Evolutionary conservation across 2,797 vertebrate genomes (phyloP).

Genomic region (Pseudochirops cupreus): DNA sequence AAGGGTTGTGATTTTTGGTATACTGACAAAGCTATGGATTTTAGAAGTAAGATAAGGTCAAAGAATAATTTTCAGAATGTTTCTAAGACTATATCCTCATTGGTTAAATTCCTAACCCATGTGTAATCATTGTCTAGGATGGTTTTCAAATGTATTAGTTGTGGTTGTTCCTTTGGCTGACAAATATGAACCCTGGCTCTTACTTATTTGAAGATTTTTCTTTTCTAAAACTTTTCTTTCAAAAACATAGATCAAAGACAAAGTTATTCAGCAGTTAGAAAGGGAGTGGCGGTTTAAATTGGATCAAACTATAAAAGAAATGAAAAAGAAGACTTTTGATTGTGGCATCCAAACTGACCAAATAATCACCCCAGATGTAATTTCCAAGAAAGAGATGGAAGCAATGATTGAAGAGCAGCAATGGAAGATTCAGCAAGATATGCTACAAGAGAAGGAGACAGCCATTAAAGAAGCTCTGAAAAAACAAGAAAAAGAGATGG

Average conservation of each 20-base stretch:
- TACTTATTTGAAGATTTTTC: conserved; percentile 61
- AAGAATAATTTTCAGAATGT: conserved; percentile 44
- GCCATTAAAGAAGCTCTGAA: conserved; percentile 86
- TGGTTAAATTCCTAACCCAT: conserved; percentile 38
- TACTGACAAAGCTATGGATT: background rate
- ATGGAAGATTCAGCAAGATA: conserved; percentile 79
- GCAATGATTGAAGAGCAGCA: conserved; percentile 84
- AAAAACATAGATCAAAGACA: conserved; percentile 82
- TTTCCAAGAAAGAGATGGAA: conserved; percentile 83
- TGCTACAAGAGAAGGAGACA: conserved; percentile 83
- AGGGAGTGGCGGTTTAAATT: conserved; percentile 88
- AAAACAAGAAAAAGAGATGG: conserved; percentile 85
- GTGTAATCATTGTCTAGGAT: conserved; percentile 39
- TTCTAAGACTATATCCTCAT: conserved; percentile 54
- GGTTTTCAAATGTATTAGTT: conserved; percentile 50
- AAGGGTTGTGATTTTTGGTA: background rate
- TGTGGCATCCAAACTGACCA: conserved; percentile 87
- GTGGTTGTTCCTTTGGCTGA: conserved; percentile 58
- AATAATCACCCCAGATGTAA: conserved; percentile 60
- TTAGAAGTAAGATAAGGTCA: conserved; percentile 36
- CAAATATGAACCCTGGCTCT: conserved; percentile 40
- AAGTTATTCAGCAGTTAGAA: conserved; percentile 86
- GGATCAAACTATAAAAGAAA: conserved; percentile 82
- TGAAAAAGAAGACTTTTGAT: conserved; percentile 79
- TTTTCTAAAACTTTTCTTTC: conserved; percentile 60